Evolutionary conservation across 2,113 vertebrate genomes (phyloP).

Genomic region (Taurulus bubalis): DNA sequence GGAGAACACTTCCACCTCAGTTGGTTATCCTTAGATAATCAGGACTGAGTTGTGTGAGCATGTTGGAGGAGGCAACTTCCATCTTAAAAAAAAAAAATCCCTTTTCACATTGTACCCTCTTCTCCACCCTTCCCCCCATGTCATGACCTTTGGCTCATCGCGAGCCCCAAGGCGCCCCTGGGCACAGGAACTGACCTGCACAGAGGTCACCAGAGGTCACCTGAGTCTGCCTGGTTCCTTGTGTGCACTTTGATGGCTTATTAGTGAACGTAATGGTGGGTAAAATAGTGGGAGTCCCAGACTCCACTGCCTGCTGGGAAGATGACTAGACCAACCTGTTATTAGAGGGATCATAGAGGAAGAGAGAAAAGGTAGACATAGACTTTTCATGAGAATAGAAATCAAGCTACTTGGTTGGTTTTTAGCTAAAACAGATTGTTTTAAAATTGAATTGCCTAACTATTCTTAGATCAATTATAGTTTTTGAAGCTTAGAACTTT

Average conservation of each 20-base stretch:
- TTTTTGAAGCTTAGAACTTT: slow-evolving; percentile 17
- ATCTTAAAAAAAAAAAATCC: slow-evolving; percentile 48
- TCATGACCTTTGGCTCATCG: slow-evolving; percentile 70
- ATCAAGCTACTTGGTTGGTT: slow-evolving; percentile 14
- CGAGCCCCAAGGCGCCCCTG: slow-evolving; percentile 49
- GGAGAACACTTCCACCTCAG: slow-evolving; percentile 77
- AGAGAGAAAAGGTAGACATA: slow-evolving; percentile 13
- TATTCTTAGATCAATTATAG: slow-evolving; percentile 12
- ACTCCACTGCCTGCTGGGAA: slow-evolving; percentile 56
- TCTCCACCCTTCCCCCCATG: background rate
- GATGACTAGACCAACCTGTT: slow-evolving; percentile 51
- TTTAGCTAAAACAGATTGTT: slow-evolving; percentile 20
- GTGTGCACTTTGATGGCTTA: slow-evolving; percentile 73
- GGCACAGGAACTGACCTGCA: slow-evolving; percentile 77
- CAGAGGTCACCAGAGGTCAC: slow-evolving; percentile 71
- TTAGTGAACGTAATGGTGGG: slow-evolving; percentile 71
- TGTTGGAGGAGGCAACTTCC: slow-evolving; percentile 48
- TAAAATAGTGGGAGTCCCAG: slow-evolving; percentile 60
- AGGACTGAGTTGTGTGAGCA: slow-evolving; percentile 55
- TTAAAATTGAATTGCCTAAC: background rate
- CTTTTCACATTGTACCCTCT: slow-evolving; percentile 39
- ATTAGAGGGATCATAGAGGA: slow-evolving; percentile 34
- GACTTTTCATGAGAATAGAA: slow-evolving; percentile 37
- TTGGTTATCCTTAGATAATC: slow-evolving; percentile 72
- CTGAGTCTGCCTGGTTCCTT: slow-evolving; percentile 56